Evolutionary conservation across 2,797 vertebrate genomes (phyloP).

Genomic region (Chaetophractus vellerosus): DNA sequence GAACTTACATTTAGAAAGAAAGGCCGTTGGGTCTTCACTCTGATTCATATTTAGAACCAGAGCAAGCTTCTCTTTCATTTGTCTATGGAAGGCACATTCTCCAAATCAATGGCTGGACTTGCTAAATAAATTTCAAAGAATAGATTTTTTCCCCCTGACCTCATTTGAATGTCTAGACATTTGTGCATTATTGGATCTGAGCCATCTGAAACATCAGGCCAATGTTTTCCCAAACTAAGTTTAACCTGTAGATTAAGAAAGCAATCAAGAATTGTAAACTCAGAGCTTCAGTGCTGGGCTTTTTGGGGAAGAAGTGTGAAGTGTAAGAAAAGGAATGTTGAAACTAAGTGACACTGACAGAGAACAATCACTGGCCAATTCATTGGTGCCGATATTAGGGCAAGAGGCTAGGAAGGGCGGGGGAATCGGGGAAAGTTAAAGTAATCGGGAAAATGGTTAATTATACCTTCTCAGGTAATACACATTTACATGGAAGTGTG

Average conservation of each 20-base stretch:
- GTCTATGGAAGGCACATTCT: constrained; percentile 54
- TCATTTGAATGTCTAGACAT: constrained; percentile 85
- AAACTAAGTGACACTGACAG: not conserved
- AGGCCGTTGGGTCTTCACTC: constrained; percentile 24
- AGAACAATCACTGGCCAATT: not conserved
- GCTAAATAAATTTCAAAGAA: constrained; percentile 80
- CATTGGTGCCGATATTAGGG: not conserved
- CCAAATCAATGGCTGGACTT: constrained; percentile 74
- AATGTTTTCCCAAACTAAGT: constrained; percentile 67
- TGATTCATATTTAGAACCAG: constrained; percentile 73
- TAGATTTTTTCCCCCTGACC: constrained; percentile 65
- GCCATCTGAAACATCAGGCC: constrained; percentile 67
- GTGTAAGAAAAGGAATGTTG: not conserved
- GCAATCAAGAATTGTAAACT: constrained; percentile 49
- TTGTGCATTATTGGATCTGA: constrained; percentile 76
- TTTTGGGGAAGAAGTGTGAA: not conserved
- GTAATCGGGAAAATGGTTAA: constrained; percentile 27
- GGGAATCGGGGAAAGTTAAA: not conserved
- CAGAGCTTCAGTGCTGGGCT: not conserved
- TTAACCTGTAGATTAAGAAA: constrained; percentile 67
- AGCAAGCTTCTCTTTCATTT: constrained; percentile 57
- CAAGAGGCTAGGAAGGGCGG: no score
- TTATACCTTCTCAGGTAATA: not conserved
- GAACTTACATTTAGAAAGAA: constrained; percentile 58
- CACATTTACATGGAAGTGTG: not conserved